Evolutionary conservation across 2,113 vertebrate genomes (phyloP), one percentile per base, ranked within the genome.

Genomic region (Gavia stellata): DNA sequence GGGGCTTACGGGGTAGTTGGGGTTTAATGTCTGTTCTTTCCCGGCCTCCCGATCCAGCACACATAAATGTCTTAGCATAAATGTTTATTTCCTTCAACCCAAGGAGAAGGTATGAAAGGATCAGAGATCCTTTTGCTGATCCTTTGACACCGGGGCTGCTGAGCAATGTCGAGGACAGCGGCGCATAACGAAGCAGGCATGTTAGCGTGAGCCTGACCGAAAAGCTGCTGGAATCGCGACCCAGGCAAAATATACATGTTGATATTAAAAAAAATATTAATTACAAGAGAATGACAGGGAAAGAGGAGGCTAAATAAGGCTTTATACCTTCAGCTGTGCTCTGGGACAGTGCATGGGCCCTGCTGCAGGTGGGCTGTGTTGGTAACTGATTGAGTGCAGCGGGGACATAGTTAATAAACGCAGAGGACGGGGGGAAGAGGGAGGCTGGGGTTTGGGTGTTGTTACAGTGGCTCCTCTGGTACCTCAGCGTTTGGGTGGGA

Each of bases 111-210:
- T 45, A 23, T 34, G 66, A 67, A 74, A 80, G 28, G 42, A 71
- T 71, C 61, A 34, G 45, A 62, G 61, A 49, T 4, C 1, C 14
- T 65, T 88, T 91, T 81, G 44, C 63, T 81, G 68, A 47, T 42
- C 17, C 19, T 88, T 70, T 81, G 38, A 36, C 14, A 19, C 2
- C 2, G 2, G 19, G 53, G 11, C 73, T 84, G 55, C 70, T 75
- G 53, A 68, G 28, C 40, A 56, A 36, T 7, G 9, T 38, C 0
- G 11, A 55, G 38, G 38, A 23, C 4, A 70, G 36, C 9, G 31
- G 42, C 44, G 21, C 10, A 1, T 9, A 53, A 49, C 0, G 0
- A 73, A 67, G 16, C 3, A 17, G 53, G 28, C 0, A 0, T 0
- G 0, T 61, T 13, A 68, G 17, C 1, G 11, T 4, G 1, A 4